A percentile compares a stretch with the other conserved stretches of the same genome.
These are phyloP conservation scores for Plutomurus gul DNA, from an alignment of 1,140 invertebrate genomes.

Conservation along the genomic window DNA sequence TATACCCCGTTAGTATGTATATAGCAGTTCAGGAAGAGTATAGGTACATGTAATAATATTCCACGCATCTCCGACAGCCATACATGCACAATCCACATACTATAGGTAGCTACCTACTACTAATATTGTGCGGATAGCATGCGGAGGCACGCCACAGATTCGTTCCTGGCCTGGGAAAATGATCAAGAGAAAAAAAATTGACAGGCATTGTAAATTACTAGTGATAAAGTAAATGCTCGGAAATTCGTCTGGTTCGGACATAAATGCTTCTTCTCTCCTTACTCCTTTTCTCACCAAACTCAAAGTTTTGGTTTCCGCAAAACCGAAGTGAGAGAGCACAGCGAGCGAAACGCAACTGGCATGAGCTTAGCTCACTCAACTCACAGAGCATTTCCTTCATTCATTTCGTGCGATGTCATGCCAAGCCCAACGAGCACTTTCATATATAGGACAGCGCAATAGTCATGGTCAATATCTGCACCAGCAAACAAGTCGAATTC, in stretches of 20 bases:
- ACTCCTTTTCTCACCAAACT: conserved; percentile 30
- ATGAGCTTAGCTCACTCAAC: not conserved
- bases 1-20: no score
- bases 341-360: not conserved
- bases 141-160: not conserved
- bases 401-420: not conserved
- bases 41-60: not conserved
- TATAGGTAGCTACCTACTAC: not conserved
- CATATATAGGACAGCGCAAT: not conserved
- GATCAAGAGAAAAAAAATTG: conserved; percentile 32
- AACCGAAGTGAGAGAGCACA: not conserved
- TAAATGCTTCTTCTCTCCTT: conserved; percentile 35
- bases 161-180: conserved; percentile 9
- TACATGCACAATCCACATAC: no score
- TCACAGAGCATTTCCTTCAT: not conserved
- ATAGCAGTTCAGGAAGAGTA: not conserved
- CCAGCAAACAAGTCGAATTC: no score
- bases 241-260: conserved; percentile 35
- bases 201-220: conserved; percentile 45
- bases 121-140: not conserved
- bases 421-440: not conserved
- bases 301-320: conserved; percentile 21
- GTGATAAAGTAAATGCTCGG: conserved; percentile 39
- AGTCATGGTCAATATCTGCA: no score
- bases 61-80: no score